Evolutionary conservation across 1,140 invertebrate genomes (phyloP), one percentile per base, ranked within the genome.

Genomic region (Melipona quadrifasciata): DNA sequence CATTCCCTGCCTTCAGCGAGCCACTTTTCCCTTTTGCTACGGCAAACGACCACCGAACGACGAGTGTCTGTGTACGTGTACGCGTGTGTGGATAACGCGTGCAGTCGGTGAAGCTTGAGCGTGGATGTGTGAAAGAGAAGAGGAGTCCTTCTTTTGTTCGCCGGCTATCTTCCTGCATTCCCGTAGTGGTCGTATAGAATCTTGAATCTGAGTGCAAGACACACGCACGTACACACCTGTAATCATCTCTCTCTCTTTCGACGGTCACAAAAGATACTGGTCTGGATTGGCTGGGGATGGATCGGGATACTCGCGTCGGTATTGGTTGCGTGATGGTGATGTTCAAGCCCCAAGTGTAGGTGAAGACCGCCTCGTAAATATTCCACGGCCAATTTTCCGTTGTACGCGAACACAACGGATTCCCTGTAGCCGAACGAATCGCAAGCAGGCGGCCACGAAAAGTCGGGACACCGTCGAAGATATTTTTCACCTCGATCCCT

Each of bases 11-110:
- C 89, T 51, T 80, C 83, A 85, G 57, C 82, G 55, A 88, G 83
- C 87, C 91, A 92, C 91, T 91, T 91, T 91, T 90, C 87, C 87
- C 85, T 82, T 89, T 82, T 91, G 80, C 88, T 76, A 89, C 87
- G 53, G 87, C 84, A 72, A 87, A 89, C 86, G 83, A 79, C 87
- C 79, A 39, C 53, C 75, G 21, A 67, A 71, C 58, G 68, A 70
- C 47, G 83, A 16, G 53, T 39, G 12, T 39, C 51, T 31, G n/a
- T 74, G 17, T 21, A 17, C 21, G 64, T 21, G 51, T 14, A 21
- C 27, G 10, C 39, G 24, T 3, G 17, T 53, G 61, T 17, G 55
- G 61, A 11, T 47, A 55, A 83, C 76, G 55, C 67, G 74, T 47
- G 24, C 55, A 65, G 73, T 58, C 24, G 19, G 39, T 19, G 27